phyloP scores from a whole-genome alignment of 2,888 invertebrate genomes.

The Perizoma flavofasciatum region DNA sequence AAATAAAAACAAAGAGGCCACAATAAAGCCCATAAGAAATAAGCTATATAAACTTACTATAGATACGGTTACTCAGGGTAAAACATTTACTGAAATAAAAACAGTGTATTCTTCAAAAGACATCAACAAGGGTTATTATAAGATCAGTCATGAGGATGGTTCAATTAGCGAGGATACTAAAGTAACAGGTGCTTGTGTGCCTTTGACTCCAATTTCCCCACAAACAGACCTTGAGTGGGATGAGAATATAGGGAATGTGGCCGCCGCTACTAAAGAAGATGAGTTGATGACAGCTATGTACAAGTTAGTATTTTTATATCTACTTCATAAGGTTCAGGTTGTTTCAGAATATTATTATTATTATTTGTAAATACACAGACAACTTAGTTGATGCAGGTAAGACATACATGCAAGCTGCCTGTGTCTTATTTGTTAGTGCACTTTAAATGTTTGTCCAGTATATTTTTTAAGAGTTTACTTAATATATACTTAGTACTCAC shows the following conservation, averaged over 20 bases:
- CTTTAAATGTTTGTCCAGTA: too few species aligned
- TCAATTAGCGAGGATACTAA: slow-evolving; percentile 71
- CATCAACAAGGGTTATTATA: slow-evolving; percentile 69
- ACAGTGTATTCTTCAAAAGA: slow-evolving; percentile 36
- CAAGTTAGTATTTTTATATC: slow-evolving; percentile 51
- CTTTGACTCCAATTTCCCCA: slow-evolving; percentile 58
- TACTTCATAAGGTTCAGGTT: too few species aligned
- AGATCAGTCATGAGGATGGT: slow-evolving; percentile 71
- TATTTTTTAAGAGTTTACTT: too few species aligned
- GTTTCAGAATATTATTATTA: neutral
- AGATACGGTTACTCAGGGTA: neutral
- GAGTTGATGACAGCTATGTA: slow-evolving; percentile 81
- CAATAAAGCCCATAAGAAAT: neutral
- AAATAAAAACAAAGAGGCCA: neutral
- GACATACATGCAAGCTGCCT: too few species aligned
- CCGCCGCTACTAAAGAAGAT: slow-evolving; percentile 78
- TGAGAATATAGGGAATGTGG: slow-evolving; percentile 86
- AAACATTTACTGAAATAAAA: neutral
- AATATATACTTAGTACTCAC: too few species aligned
- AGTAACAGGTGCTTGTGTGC: slow-evolving; percentile 50
- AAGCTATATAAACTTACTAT: neutral
- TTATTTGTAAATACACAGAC: too few species aligned
- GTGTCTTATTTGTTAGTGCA: neutral
- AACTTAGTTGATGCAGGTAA: too few species aligned
- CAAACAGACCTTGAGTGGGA: slow-evolving; percentile 88